Evolutionary conservation across 2,113 vertebrate species (phyloP).

Genomic region (Brienomyrus longianalis): DNA sequence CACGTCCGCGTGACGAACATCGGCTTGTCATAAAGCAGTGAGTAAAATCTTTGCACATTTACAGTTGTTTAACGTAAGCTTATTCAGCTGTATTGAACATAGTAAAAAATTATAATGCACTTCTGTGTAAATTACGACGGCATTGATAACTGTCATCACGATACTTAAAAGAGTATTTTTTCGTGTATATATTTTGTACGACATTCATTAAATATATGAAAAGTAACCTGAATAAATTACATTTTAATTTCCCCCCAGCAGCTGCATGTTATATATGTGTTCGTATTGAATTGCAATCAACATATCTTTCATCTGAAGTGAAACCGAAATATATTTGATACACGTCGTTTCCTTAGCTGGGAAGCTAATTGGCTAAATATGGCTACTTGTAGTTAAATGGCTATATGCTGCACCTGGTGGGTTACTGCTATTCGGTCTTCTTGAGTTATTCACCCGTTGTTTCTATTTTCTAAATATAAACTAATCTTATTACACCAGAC

Average conservation of each 20-base stretch:
- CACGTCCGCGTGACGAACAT: too few relatives aligned
- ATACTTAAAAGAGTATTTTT: neutral
- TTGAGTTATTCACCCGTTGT: neutral
- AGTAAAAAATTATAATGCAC: neutral
- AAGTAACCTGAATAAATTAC: neutral
- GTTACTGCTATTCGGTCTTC: neutral
- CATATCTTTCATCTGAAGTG: neutral
- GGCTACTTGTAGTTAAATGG: neutral
- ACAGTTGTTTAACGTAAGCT: neutral
- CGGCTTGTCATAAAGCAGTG: neutral
- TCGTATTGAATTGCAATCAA: neutral
- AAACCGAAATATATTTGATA: neutral
- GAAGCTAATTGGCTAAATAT: neutral
- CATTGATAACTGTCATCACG: neutral
- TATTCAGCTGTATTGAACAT: neutral
- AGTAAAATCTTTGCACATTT: slow-evolving; percentile 4
- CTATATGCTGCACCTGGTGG: neutral
- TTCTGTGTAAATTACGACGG: neutral
- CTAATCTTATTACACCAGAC: neutral
- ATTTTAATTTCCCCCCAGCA: neutral
- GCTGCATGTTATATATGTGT: neutral
- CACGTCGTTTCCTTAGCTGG: neutral
- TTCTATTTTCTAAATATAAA: neutral
- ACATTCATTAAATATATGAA: neutral
- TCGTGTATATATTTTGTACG: neutral